phyloP scores from a whole-genome alignment of 2,113 vertebrate species.

The Corvus hawaiiensis region DNA sequence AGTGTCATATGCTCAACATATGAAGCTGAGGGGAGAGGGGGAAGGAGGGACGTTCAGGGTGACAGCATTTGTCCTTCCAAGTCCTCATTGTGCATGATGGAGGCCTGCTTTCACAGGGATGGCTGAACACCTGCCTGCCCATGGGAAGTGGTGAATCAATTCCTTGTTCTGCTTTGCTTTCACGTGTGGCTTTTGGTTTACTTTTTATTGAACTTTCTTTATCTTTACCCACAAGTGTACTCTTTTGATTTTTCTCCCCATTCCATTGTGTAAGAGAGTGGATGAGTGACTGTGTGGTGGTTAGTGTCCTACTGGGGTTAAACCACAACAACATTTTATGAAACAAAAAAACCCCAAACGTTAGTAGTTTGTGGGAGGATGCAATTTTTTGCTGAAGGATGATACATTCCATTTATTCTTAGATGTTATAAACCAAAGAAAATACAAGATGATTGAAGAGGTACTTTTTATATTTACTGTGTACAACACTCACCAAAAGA shows the following conservation, averaged over 20 bases:
- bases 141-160: not conserved
- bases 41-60: not conserved
- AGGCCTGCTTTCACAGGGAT: not conserved
- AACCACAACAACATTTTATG: not conserved
- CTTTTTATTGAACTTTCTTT: not conserved
- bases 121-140: not conserved
- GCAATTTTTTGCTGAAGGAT: not conserved
- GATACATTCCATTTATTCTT: not conserved
- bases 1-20: not conserved
- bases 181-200: not conserved
- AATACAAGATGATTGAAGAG: not conserved
- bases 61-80: not conserved
- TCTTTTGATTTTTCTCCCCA: not conserved
- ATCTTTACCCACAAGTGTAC: not conserved
- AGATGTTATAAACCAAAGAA: not conserved
- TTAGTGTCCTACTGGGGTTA: not conserved
- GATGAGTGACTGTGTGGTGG: not conserved
- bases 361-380: not conserved
- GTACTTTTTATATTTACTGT: not conserved
- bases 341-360: rapidly evolving
- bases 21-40: not conserved
- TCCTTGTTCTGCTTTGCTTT: not conserved
- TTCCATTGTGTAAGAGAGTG: not conserved
- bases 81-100: too few species aligned
- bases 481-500: not conserved